Conservation (phyloP, 2,113 vertebrate genomes). For the Lepisosteus oculatus region DNA sequence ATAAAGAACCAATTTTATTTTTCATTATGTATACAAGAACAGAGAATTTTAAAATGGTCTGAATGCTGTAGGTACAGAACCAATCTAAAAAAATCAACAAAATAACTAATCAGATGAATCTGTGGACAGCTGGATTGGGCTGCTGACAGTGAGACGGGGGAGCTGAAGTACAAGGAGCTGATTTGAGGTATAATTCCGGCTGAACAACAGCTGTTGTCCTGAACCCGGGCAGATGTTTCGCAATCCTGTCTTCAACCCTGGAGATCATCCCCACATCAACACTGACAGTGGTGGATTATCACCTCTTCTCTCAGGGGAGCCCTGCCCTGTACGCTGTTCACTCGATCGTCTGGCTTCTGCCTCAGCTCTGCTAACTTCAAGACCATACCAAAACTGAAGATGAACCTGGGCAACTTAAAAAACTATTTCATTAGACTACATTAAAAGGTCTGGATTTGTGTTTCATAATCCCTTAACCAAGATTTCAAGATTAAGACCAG, state of each 20-base stretch:
- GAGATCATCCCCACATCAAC: no score
- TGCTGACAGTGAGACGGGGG: slow-evolving; percentile 14
- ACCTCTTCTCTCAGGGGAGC: no score
- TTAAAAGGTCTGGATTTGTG: no score
- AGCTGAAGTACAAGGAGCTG: slow-evolving; percentile 7
- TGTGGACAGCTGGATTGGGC: slow-evolving; percentile 1
- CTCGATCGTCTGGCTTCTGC: no score
- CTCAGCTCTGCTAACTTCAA: no score
- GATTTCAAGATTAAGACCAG: no score
- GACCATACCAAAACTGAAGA: no score
- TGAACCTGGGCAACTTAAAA: no score
- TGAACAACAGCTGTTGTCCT: background rate
- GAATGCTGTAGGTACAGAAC: slow-evolving; percentile 49
- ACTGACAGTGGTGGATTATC: no score
- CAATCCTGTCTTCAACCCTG: background rate
- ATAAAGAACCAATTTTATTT: slow-evolving; percentile 66
- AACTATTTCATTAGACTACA: no score
- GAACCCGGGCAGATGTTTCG: background rate
- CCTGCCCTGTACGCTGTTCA: no score
- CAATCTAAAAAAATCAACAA: slow-evolving; percentile 45
- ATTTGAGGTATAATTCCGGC: slow-evolving; percentile 15
- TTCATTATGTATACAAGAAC: slow-evolving; percentile 67
- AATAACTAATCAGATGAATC: slow-evolving; percentile 38
- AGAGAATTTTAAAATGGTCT: slow-evolving; percentile 60
- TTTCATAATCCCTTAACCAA: no score